A percentile compares a stretch with the other conserved stretches of the same genome.
These are phyloP conservation scores for Reinhardtius hippoglossoides DNA, from an alignment of 2,113 vertebrate species.

Conservation along the genomic window DNA sequence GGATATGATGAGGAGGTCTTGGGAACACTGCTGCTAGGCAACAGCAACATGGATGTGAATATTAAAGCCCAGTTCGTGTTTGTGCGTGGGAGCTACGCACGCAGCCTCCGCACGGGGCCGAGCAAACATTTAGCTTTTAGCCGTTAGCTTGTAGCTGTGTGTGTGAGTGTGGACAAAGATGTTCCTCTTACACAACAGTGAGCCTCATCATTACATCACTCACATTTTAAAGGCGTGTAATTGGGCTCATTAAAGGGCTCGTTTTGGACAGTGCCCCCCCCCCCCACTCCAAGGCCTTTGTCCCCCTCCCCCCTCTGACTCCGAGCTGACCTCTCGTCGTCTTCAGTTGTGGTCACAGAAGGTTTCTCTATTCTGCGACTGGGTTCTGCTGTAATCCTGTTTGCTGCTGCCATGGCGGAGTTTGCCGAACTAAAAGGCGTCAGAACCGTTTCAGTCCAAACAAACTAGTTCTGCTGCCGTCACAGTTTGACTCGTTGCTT, in stretches of 20 bases:
- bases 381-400: not conserved
- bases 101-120: too few species aligned
- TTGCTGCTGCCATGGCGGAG: too few species aligned
- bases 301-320: not conserved
- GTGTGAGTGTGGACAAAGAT: not conserved
- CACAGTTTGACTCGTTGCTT: too few species aligned
- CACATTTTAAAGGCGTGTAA: slow-evolving; percentile 4
- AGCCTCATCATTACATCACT: not conserved
- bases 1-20: not conserved
- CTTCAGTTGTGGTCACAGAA: not conserved
- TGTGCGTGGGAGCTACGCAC: too few species aligned
- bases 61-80: not conserved
- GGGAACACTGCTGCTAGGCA: not conserved
- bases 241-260: slow-evolving; percentile 7
- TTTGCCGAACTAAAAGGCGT: not conserved
- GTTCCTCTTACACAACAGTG: slow-evolving; percentile 1
- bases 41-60: not conserved
- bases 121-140: too few species aligned
- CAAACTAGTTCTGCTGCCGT: too few species aligned
- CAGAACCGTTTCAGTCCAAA: too few species aligned
- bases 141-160: too few species aligned
- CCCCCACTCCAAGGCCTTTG: too few species aligned
- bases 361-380: not conserved
- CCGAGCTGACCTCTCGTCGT: not conserved
- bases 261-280: not conserved